Evolutionary conservation across 2,113 vertebrate species (phyloP).

Genomic region (Sphyrna mokarran): DNA sequence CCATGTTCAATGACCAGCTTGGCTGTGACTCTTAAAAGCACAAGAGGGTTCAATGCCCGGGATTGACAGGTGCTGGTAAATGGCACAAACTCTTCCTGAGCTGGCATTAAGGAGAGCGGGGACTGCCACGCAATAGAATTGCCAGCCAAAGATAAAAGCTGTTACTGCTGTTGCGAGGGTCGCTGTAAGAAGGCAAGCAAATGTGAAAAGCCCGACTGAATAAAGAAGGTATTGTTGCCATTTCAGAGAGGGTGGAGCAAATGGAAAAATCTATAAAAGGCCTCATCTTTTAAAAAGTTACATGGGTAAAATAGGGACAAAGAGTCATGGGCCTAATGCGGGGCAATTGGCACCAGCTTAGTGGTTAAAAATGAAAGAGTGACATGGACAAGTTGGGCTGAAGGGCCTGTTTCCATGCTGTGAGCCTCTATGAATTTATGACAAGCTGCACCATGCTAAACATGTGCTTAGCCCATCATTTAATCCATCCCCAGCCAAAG

Average conservation of each 20-base stretch:
- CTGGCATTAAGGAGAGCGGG: background rate
- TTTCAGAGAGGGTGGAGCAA: background rate
- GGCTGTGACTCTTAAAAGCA: background rate
- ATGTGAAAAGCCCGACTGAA: background rate
- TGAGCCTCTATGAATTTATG: too few species aligned
- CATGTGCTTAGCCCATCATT: too few species aligned
- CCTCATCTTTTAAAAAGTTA: too few species aligned
- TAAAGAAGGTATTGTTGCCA: background rate
- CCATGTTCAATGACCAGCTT: background rate
- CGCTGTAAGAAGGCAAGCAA: background rate
- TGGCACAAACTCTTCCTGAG: background rate
- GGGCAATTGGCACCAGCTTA: too few species aligned
- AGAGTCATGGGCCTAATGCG: too few species aligned
- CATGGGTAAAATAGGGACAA: too few species aligned
- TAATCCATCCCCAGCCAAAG: too few species aligned
- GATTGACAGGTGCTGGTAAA: background rate
- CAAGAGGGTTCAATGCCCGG: background rate
- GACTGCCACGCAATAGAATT: background rate
- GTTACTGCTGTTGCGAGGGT: background rate
- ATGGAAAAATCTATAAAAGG: background rate
- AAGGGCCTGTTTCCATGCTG: too few species aligned
- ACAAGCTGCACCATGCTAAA: too few species aligned
- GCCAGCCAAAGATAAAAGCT: background rate
- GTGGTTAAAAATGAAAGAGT: too few species aligned
- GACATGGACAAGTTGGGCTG: too few species aligned